phyloP scores from a whole-genome alignment of 2,888 invertebrate species.

The Drosophila pseudotalamancana region DNA sequence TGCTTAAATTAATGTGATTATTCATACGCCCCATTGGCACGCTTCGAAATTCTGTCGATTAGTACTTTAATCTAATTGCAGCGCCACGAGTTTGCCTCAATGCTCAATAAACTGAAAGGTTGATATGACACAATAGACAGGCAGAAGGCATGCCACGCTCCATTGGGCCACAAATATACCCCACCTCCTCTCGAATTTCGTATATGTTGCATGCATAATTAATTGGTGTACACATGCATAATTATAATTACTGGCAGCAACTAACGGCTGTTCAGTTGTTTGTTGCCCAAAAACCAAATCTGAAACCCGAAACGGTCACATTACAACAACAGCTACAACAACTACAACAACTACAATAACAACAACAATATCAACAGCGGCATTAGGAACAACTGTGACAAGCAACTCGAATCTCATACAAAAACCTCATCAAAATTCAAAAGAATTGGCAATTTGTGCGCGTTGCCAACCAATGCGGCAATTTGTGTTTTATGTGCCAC shows the following conservation, averaged over 20 bases:
- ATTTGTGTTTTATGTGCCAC: slow-evolving; percentile 36
- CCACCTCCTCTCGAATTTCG: slow-evolving; percentile 22
- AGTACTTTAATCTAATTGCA: slow-evolving; percentile 11
- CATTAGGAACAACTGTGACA: neutral
- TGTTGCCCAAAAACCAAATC: slow-evolving; percentile 26
- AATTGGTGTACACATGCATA: slow-evolving; percentile 68
- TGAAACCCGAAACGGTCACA: slow-evolving; percentile 13
- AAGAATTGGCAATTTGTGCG: slow-evolving; percentile 73
- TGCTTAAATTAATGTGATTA: slow-evolving; percentile 7
- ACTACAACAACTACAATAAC: slow-evolving; percentile 1
- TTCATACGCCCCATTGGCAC: slow-evolving; percentile 4
- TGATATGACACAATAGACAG: slow-evolving; percentile 22
- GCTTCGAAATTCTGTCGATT: neutral
- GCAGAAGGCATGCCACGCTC: no score
- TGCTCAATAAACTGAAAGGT: slow-evolving; percentile 17
- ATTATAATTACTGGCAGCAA: slow-evolving; percentile 65
- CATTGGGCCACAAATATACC: neutral
- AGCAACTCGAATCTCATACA: slow-evolving; percentile 3
- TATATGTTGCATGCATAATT: slow-evolving; percentile 67
- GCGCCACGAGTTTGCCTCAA: neutral
- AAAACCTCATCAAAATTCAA: slow-evolving; percentile 70
- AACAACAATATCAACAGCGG: neutral
- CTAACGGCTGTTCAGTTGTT: slow-evolving; percentile 42
- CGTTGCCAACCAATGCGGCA: slow-evolving; percentile 50
- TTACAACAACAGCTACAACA: slow-evolving; percentile 5